Evolutionary conservation across 1,140 invertebrate species (phyloP).

Genomic region (Platorchestia sp.): DNA sequence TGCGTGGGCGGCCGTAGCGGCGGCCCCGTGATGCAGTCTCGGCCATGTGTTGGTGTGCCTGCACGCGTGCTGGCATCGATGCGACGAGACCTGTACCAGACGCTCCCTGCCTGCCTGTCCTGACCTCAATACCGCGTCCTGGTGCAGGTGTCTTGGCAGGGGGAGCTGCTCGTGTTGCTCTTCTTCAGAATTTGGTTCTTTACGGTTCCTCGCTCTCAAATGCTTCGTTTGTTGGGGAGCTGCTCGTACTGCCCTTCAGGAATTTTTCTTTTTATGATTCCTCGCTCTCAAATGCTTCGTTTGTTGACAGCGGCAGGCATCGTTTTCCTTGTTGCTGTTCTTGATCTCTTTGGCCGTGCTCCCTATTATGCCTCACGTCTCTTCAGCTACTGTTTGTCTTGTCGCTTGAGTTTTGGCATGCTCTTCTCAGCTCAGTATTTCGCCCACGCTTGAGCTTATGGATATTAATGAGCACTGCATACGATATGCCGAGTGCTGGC

Average conservation of each 20-base stretch:
- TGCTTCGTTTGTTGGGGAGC: not conserved
- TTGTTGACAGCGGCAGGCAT: not conserved
- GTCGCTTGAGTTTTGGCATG: not conserved
- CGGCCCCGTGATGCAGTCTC: not conserved
- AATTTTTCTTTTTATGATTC: not conserved
- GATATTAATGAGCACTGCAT: not conserved
- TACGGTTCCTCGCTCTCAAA: not conserved
- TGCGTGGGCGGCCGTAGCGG: not conserved
- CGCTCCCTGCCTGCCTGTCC: constrained; percentile 11
- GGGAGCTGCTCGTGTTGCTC: not conserved
- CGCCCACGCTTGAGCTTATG: not conserved
- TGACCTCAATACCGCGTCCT: not conserved
- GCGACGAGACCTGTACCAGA: constrained; percentile 30
- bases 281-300: not conserved
- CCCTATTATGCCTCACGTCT: not conserved
- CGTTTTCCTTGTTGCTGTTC: not conserved
- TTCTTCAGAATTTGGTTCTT: not conserved
- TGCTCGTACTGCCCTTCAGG: not conserved
- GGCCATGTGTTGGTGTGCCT: not conserved
- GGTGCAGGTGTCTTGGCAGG: not conserved
- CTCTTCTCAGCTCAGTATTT: not conserved
- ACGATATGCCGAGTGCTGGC: not conserved
- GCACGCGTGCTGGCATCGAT: not conserved
- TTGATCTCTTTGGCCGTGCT: too few relatives aligned
- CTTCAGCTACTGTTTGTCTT: too few relatives aligned